Conservation (phyloP, 2,888 invertebrate species). For the Vesta saturnalis region DNA sequence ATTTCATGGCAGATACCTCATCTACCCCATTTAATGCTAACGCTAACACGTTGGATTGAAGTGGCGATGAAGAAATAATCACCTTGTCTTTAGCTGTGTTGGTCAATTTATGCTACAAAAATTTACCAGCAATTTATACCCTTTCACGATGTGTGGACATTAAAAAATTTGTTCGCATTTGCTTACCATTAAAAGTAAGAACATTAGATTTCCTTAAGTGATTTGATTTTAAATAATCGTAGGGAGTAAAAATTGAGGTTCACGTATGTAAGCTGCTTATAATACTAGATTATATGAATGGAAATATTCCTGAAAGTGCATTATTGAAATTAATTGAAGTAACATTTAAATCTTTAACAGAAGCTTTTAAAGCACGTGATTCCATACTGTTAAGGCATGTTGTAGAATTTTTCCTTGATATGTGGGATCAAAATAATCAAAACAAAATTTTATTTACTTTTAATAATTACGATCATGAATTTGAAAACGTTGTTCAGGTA, state of each 20-base stretch:
- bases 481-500: slow-evolving; percentile 58
- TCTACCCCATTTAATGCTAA: slow-evolving; percentile 72
- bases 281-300: slow-evolving; percentile 64
- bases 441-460: slow-evolving; percentile 43
- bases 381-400: slow-evolving; percentile 63
- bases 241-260: slow-evolving; percentile 61
- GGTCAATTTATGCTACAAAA: slow-evolving; percentile 83
- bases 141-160: slow-evolving; percentile 77
- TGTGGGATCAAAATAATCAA: slow-evolving; percentile 56
- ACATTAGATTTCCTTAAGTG: neutral
- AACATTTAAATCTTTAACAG: slow-evolving; percentile 63
- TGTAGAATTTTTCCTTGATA: slow-evolving; percentile 67
- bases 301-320: slow-evolving; percentile 63
- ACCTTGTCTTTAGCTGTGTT: slow-evolving; percentile 73
- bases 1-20: slow-evolving; percentile 85
- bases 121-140: slow-evolving; percentile 77
- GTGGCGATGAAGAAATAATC: slow-evolving; percentile 64
- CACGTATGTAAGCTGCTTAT: slow-evolving; percentile 67
- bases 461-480: slow-evolving; percentile 56
- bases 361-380: slow-evolving; percentile 63
- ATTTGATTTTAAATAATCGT: neutral
- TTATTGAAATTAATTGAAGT: slow-evolving; percentile 63
- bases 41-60: slow-evolving; percentile 73
- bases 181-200: slow-evolving; percentile 69
- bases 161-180: slow-evolving; percentile 71